Conservation (phyloP, 1,140 invertebrate species). For the Nasonia longicornis region DNA sequence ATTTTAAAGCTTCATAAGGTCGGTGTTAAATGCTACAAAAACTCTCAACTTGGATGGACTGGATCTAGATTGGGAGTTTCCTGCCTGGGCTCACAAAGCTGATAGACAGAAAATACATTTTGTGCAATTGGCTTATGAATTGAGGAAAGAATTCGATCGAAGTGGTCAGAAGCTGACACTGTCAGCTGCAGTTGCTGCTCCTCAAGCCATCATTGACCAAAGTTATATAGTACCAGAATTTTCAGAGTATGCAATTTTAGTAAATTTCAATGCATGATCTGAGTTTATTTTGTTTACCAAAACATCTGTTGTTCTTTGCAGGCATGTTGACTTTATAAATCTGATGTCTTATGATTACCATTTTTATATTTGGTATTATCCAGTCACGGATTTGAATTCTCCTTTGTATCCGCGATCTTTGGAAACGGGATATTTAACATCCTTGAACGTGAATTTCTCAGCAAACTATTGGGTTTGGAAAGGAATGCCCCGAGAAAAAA, state of each 20-base stretch:
- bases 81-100: conserved; percentile 64
- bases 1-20: conserved; percentile 75
- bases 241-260: conserved; percentile 72
- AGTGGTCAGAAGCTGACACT: conserved; percentile 74
- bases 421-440: conserved; percentile 77
- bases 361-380: conserved; percentile 80
- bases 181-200: conserved; percentile 82
- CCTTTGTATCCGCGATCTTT: conserved; percentile 75
- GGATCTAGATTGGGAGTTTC: conserved; percentile 92
- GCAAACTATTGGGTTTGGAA: conserved; percentile 82
- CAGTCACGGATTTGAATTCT: conserved; percentile 86
- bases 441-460: conserved; percentile 87
- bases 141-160: conserved; percentile 74
- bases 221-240: conserved; percentile 83
- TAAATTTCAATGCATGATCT: neutral
- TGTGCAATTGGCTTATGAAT: conserved; percentile 78
- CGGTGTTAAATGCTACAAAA: conserved; percentile 74
- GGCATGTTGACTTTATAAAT: conserved; percentile 86
- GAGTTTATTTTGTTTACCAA: conserved; percentile 16
- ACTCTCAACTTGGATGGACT: conserved; percentile 81
- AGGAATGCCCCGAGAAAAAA: conserved; percentile 85
- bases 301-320: conserved; percentile 58
- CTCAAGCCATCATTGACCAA: conserved; percentile 77
- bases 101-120: conserved; percentile 78
- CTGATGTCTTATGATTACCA: conserved; percentile 93